Evolutionary conservation across 53 echinoderm and acorn worm species (phyloP).

Genomic region (Hippasteria phrygiana): DNA sequence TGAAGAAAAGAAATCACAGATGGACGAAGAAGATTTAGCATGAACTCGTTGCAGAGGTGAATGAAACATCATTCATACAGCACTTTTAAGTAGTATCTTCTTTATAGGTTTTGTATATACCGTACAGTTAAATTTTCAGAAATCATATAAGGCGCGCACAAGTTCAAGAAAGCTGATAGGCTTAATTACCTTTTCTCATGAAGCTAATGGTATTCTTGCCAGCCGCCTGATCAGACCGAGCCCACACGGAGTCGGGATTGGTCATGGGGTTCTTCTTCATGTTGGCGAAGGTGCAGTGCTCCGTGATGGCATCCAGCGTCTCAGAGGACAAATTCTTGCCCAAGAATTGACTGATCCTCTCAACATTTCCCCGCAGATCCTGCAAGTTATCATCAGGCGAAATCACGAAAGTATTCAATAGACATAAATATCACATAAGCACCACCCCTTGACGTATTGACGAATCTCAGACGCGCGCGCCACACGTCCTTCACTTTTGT

Average conservation of each 20-base stretch:
- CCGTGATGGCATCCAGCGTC: constrained; percentile 21
- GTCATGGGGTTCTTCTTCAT: constrained; percentile 46
- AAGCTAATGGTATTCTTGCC: neutral
- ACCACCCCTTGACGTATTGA: too few species aligned
- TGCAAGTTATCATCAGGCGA: neutral
- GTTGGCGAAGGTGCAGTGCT: constrained; percentile 41
- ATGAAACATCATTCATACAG: too few species aligned
- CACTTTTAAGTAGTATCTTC: too few species aligned
- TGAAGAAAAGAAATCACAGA: neutral
- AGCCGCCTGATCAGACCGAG: too few species aligned
- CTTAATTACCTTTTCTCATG: constrained; percentile 64
- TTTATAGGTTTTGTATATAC: too few species aligned
- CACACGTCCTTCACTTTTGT: too few species aligned
- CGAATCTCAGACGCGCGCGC: too few species aligned
- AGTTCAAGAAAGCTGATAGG: too few species aligned
- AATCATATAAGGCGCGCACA: too few species aligned
- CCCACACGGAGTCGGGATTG: constrained; percentile 9
- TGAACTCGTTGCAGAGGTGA: neutral
- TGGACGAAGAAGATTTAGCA: neutral
- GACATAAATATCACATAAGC: too few species aligned
- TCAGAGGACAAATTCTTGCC: constrained; percentile 16
- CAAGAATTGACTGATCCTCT: constrained; percentile 41
- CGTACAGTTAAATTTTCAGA: too few species aligned
- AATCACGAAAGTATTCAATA: too few species aligned
- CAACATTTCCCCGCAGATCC: constrained; percentile 47